Evolutionary conservation across 2,888 invertebrate species (phyloP).

Genomic region (Ptychoptera contaminata): DNA sequence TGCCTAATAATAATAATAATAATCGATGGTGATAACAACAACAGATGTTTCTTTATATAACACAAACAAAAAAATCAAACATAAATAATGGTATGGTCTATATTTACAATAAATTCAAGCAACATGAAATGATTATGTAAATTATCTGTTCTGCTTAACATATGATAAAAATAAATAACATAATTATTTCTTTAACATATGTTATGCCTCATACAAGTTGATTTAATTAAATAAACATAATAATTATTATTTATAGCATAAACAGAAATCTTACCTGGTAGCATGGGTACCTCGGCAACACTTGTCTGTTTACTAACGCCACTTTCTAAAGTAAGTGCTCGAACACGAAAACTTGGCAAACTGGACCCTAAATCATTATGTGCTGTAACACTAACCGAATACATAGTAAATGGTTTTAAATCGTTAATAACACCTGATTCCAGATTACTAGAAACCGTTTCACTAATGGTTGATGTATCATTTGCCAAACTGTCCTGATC

Average conservation of each 20-base stretch:
- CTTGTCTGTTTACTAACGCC: conserved; percentile 42
- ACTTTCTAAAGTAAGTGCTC: conserved; percentile 54
- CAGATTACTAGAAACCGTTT: conserved; percentile 40
- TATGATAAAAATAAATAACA: no score
- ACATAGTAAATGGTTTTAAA: conserved; percentile 65
- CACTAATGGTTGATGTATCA: conserved; percentile 28
- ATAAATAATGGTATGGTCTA: no score
- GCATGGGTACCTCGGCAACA: conserved; percentile 43
- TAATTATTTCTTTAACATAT: no score
- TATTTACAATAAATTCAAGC: no score
- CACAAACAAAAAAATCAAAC: no score
- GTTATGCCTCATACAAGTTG: no score
- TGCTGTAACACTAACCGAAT: conserved; percentile 59
- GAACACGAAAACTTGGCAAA: conserved; percentile 55
- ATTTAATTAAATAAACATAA: background rate
- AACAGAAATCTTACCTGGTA: conserved; percentile 33
- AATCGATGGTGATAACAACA: no score
- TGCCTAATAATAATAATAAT: no score
- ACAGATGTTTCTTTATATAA: background rate
- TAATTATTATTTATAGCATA: background rate
- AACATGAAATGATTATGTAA: no score
- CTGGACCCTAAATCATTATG: conserved; percentile 60
- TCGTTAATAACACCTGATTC: conserved; percentile 43
- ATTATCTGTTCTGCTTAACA: no score
- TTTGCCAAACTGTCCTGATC: conserved; percentile 32